Evolutionary conservation across 2,797 vertebrate genomes (phyloP), one percentile per base, ranked within the genome.

Genomic region (Melanotaenia pygmaea): DNA sequence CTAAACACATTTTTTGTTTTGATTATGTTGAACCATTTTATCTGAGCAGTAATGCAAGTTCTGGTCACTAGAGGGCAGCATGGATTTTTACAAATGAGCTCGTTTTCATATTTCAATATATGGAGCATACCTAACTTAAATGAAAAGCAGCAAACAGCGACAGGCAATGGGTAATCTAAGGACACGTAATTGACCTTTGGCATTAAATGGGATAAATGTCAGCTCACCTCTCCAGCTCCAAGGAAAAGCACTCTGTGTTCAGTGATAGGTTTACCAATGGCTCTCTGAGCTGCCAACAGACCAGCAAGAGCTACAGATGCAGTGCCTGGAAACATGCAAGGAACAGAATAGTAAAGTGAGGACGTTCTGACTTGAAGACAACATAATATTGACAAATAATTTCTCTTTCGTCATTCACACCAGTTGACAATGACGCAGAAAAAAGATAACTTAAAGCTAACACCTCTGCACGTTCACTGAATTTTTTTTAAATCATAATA

Each of bases 181-280:
- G 11, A 56, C 54, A 1, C 1, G 2, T 0, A 24, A 13, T 0
- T 47, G 10, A 64, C 2, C 35, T 76, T 47, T 22, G 30, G 30
- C 30, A 5, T 30, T 30, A 30, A 50, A 54, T 45, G 50, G 1
- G 5, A 32, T 34, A 35, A 40, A 43, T 45, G 16, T 59, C 13
- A 64, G 78, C 83, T 88, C 86, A 98, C 98, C 95, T 99, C 98
- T 93, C 98, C 98, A 30, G 98, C 98, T 77, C 98, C 98, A 54
- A 99, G 95, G 88, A 99, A 99, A 81, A 99, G 95, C 81, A 99
- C 94, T 61, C 87, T 94, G 77, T 99, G 96, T 74, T 99, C 96
- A 22, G 95, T 95, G 74, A 99, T 93, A 0, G 96, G 92, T 85
- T 95, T 98, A 0, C 93, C 95, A 0, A 93, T 86, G 59, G 93